phyloP scores from a whole-genome alignment of 2,888 invertebrate genomes.

The Vesta saturnalis region DNA sequence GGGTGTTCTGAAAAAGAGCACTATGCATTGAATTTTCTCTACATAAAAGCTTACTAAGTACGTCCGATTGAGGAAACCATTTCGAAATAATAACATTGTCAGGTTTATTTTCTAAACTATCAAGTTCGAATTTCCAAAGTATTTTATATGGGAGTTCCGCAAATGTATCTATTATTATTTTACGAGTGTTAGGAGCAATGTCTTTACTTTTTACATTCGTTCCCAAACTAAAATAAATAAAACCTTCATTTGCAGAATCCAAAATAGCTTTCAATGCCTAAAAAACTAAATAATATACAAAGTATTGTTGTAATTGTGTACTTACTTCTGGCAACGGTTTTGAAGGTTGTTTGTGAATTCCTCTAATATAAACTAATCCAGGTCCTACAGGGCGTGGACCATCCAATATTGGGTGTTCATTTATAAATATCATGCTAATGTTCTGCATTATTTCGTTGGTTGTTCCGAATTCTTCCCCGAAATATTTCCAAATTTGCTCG shows the following conservation, averaged over 20 bases:
- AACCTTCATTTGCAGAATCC: slow-evolving; percentile 56
- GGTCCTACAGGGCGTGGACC: not conserved
- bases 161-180: slow-evolving; percentile 55
- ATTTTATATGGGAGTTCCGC: slow-evolving; percentile 58
- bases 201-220: slow-evolving; percentile 56
- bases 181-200: slow-evolving; percentile 51
- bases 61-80: slow-evolving; percentile 61
- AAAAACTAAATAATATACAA: not conserved
- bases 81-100: slow-evolving; percentile 58
- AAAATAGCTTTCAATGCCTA: slow-evolving; percentile 57
- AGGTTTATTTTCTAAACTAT: slow-evolving; percentile 50
- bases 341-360: not conserved
- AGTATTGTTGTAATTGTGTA: not conserved
- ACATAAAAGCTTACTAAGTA: no score
- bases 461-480: slow-evolving; percentile 2
- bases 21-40: slow-evolving; percentile 62
- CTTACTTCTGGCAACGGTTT: slow-evolving; percentile 12
- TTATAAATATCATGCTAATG: slow-evolving; percentile 7
- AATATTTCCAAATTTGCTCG: not conserved
- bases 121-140: slow-evolving; percentile 62
- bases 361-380: slow-evolving; percentile 7
- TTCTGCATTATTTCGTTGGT: slow-evolving; percentile 4
- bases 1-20: slow-evolving; percentile 62
- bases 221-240: slow-evolving; percentile 61
- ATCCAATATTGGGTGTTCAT: not conserved